Base-by-base conservation (phyloP, 2,888 invertebrate species). In the Caenorhabditis sp. region DNA sequence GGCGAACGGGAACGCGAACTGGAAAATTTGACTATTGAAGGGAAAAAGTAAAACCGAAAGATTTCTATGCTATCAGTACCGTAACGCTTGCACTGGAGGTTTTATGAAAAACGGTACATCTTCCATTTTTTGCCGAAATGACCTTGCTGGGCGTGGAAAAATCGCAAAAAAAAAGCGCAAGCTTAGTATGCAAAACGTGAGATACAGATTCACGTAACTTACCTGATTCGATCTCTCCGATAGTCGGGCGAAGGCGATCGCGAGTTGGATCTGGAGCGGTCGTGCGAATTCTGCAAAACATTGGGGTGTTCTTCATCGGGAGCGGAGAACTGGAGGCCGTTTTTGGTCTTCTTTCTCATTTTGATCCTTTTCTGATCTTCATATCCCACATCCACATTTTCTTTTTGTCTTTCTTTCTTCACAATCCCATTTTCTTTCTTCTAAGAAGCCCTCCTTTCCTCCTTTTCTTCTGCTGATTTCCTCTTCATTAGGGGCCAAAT, bases 1-100 rank as follows among this genome's bases (percentile, higher is more conserved):
- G 66, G 73, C 2, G 74, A 71, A 35, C 66, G 71, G 22, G 79
- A 78, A 30, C 79, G 79, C 20, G 74, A 71, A 20, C 78, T 76
- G 59, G 37, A 74, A 62, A n/a, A 27, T 11, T 8, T 27, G 24
- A 41, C 26, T n/a, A 2, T 17, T n/a, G 17, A 20, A n/a, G n/a
- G n/a, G n/a, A n/a, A n/a, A n/a, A n/a, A n/a, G n/a, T n/a, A n/a
- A n/a, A n/a, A n/a, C n/a, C n/a, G n/a, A n/a, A n/a, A n/a, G n/a
- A n/a, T n/a, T n/a, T n/a, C n/a, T n/a, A n/a, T n/a, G n/a, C n/a
- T n/a, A n/a, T n/a, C n/a, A n/a, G n/a, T n/a, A n/a, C n/a, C n/a
- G n/a, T n/a, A n/a, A n/a, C n/a, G n/a, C n/a, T n/a, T n/a, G n/a
- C n/a, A n/a, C n/a, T n/a, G n/a, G n/a, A n/a, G n/a, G n/a, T n/a